phyloP scores from a whole-genome alignment of 1,140 invertebrate species.

The Nasonia giraulti region DNA sequence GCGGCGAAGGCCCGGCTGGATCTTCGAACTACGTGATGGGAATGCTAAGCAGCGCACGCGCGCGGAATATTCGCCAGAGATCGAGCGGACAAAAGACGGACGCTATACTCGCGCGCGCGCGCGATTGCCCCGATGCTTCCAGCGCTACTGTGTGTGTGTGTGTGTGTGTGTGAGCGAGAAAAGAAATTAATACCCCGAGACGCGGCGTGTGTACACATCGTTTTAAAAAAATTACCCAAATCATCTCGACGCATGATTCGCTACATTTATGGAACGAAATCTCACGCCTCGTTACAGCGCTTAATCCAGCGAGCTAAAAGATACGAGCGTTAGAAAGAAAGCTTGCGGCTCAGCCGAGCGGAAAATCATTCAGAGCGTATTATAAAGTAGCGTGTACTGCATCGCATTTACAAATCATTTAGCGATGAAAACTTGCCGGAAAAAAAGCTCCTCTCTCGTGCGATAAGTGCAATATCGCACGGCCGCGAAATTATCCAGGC shows the following conservation, averaged over 20 bases:
- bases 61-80: constrained; percentile 45
- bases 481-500: not conserved
- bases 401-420: constrained; percentile 24
- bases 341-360: not conserved
- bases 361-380: not conserved
- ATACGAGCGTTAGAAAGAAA: not conserved
- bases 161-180: too few species aligned
- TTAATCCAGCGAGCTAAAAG: not conserved
- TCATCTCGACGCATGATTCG: not conserved
- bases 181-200: constrained; percentile 20
- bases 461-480: not conserved
- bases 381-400: not conserved
- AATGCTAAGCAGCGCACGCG: constrained; percentile 57
- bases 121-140: not conserved
- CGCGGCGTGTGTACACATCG: not conserved
- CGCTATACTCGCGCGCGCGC: too few species aligned
- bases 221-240: too few species aligned
- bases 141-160: too few species aligned
- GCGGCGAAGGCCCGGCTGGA: constrained; percentile 48
- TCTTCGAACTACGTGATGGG: constrained; percentile 59
- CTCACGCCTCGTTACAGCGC: not conserved
- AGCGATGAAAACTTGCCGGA: not conserved
- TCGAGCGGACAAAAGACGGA: constrained; percentile 56
- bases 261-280: not conserved
- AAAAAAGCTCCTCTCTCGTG: not conserved